Conservation (phyloP, 2,888 invertebrate species). For the Tenthredo distinguenda region DNA sequence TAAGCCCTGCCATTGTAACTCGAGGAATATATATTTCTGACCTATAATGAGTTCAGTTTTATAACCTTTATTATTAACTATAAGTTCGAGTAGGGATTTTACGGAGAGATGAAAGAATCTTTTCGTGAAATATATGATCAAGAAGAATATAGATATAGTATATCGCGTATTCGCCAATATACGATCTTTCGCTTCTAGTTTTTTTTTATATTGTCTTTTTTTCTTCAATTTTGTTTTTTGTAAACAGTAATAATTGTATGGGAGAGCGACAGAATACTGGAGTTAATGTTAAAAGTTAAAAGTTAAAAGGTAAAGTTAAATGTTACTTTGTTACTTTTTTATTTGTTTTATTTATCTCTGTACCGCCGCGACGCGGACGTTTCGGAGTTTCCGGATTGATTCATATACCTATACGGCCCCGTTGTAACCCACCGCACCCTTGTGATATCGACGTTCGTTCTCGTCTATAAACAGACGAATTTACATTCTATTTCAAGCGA, state of each 20-base stretch:
- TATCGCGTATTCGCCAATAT: too few relatives aligned
- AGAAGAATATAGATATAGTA: too few relatives aligned
- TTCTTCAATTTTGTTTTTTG: too few relatives aligned
- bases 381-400: background rate
- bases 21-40: background rate
- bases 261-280: too few relatives aligned
- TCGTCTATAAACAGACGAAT: conserved; percentile 34
- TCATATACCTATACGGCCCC: background rate
- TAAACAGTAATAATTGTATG: too few relatives aligned
- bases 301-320: too few relatives aligned
- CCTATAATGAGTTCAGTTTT: background rate
- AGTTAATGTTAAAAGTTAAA: too few relatives aligned
- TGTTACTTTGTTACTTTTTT: background rate
- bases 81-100: background rate
- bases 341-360: background rate
- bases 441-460: conserved; percentile 11
- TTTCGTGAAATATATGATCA: background rate
- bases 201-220: too few relatives aligned
- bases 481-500: conserved; percentile 34
- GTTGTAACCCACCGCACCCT: conserved; percentile 6
- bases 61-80: background rate
- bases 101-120: background rate
- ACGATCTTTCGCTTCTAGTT: too few relatives aligned
- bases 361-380: background rate
- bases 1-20: background rate